Evolutionary conservation across 1,140 invertebrate species (phyloP).

Genomic region (Diplogasteroides magnus): DNA sequence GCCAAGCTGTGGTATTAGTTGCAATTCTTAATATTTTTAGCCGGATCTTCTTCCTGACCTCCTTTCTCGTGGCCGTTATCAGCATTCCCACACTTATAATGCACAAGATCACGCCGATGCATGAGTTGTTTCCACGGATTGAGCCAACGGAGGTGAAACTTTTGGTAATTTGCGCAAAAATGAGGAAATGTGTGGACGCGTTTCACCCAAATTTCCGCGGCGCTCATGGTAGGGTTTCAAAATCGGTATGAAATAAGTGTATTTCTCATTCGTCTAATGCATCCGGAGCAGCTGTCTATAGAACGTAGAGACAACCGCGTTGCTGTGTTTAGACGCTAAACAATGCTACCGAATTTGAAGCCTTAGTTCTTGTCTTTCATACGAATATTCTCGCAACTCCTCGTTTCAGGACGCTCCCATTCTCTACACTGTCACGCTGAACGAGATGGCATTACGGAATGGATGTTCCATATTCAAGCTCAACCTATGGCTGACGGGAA

Average conservation of each 20-base stretch:
- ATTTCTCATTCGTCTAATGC: too few species aligned
- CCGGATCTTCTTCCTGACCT: conserved; percentile 28
- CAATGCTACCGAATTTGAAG: too few species aligned
- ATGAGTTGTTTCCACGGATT: conserved; percentile 14
- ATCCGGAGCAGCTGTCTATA: too few species aligned
- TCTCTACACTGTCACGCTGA: conserved; percentile 30
- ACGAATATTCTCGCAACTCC: neutral
- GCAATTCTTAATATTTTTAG: conserved; percentile 13
- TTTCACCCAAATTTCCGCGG: neutral
- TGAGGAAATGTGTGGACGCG: neutral
- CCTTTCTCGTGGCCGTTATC: conserved; percentile 20
- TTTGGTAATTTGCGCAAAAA: neutral
- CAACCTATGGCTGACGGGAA: conserved; percentile 33
- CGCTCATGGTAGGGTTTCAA: neutral
- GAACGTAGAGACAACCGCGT: too few species aligned
- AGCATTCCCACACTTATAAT: conserved; percentile 31
- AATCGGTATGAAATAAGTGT: too few species aligned
- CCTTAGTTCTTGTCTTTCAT: too few species aligned
- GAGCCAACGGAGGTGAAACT: conserved; percentile 6
- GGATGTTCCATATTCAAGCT: conserved; percentile 25
- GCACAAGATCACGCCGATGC: conserved; percentile 27
- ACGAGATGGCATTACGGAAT: conserved; percentile 16
- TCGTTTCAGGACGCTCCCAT: neutral
- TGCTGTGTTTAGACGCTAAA: too few species aligned
- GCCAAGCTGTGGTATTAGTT: too few species aligned